Evolutionary conservation across 2,113 vertebrate species (phyloP), one percentile per base, ranked within the genome.

Genomic region (Xerus inauris): DNA sequence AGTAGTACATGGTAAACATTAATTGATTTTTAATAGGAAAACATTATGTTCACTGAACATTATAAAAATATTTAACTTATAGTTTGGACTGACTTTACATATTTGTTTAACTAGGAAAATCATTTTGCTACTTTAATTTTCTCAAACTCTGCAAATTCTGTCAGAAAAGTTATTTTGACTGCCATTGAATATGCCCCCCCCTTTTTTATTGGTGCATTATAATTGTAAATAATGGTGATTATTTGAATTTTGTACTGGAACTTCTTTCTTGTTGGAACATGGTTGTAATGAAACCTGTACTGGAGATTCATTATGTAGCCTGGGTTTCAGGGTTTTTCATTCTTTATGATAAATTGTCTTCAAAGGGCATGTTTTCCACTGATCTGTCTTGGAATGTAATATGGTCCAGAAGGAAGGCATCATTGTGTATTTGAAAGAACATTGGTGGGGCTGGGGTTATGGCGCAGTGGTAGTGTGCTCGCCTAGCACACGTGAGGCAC

Each of bases 161-260:
- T 94, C 54, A 79, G 87, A 89, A 87, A 95, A 80, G n/a, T 84
- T 90, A 79, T 86, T 92, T 97, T 72, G 76, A 89, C 57, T 71
- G 71, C 28, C 62, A 28, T 40, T 88, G 35, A 81, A 59, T 80
- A 42, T 42, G 22, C 87, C 10, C 24, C 57, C 20, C 8, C 9
- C 9, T 24, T 62, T 62, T 62, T 62, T 26, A 28, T 62, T 62
- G 59, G 59, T 62, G 24, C 26, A 62, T 62, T 62, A 62, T 62
- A 62, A 9, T 62, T 62, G 59, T 28, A 62, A 24, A 62, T 62
- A 62, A 62, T 62, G 59, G 59, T 62, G 59, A 5, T 24, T 62
- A 24, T 57, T 24, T 22, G n/a, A 75, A 51, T 87, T 57, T 92
- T 94, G 93, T 94, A 35, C 54, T 95, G 38, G 32, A 94, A 75